These are phyloP conservation scores for Myxocyprinus asiaticus DNA, from an alignment of 2,113 vertebrate species.

Conservation along the genomic window DNA sequence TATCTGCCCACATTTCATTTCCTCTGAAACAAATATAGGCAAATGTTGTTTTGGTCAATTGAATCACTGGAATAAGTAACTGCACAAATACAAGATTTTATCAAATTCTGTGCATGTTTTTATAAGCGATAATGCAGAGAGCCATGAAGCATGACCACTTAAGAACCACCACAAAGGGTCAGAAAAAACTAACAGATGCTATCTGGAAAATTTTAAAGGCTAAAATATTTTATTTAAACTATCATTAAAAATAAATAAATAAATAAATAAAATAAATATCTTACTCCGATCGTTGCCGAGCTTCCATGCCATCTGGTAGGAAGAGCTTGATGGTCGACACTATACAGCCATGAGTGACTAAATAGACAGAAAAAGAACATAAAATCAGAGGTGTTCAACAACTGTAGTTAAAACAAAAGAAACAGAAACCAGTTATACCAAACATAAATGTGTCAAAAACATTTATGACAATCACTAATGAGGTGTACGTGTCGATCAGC, in stretches of 20 bases:
- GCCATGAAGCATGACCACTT: not conserved
- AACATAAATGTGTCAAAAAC: not conserved
- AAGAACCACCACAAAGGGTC: not conserved
- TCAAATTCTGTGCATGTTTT: constrained; percentile 20
- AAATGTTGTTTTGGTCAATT: not conserved
- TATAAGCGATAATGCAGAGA: not conserved
- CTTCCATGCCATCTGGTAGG: constrained; percentile 98
- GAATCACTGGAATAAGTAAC: not conserved
- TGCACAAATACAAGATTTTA: not conserved
- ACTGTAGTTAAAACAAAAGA: not conserved
- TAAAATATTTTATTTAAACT: not conserved
- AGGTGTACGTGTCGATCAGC: no score
- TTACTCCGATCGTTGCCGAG: constrained; percentile 95
- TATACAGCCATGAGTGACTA: constrained; percentile 99
- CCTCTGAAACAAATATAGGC: constrained; percentile 6
- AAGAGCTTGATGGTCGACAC: constrained; percentile 99
- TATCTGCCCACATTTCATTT: not conserved
- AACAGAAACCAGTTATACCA: not conserved
- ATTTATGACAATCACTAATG: not conserved
- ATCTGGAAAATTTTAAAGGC: not conserved
- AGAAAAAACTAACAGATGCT: not conserved
- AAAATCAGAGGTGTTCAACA: not conserved
- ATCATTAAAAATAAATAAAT: not conserved
- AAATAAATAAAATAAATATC: no score
- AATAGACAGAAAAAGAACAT: constrained; percentile 53